Evolutionary conservation across 30 jellyfish, hydroid and myxozoan genomes (phyloP).

Genomic region (Cassiopea xamachana): DNA sequence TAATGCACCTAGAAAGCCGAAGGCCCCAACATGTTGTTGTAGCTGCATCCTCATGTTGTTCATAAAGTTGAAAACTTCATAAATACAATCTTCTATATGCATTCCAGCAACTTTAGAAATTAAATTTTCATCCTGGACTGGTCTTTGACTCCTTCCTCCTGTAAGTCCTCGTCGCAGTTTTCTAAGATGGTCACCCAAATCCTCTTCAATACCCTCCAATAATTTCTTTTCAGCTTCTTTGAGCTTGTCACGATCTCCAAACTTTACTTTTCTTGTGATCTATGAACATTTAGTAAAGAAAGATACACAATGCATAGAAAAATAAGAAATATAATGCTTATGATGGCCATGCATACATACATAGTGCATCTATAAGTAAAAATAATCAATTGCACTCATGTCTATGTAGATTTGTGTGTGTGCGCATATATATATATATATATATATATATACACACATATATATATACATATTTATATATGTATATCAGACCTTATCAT

Average conservation of each 20-base stretch:
- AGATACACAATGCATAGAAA: no score
- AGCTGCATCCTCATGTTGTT: not conserved
- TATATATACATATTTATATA: no score
- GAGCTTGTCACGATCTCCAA: conserved; percentile 66
- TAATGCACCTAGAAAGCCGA: conserved; percentile 14
- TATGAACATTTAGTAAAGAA: not conserved
- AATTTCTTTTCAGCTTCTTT: conserved; percentile 56
- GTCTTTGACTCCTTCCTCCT: conserved; percentile 16
- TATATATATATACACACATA: no score
- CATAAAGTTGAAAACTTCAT: conserved; percentile 32
- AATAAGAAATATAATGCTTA: no score
- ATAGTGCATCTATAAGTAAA: no score
- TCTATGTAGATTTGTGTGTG: no score
- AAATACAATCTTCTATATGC: conserved; percentile 59
- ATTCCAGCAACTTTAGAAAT: conserved; percentile 62
- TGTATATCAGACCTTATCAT: no score
- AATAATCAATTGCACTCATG: no score
- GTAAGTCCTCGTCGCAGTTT: conserved; percentile 55
- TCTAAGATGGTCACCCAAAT: conserved; percentile 25
- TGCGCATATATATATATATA: no score
- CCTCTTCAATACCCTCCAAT: conserved; percentile 20
- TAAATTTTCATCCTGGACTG: conserved; percentile 47
- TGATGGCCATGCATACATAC: no score
- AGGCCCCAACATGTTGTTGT: not conserved
- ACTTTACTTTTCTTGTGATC: conserved; percentile 68